A percentile compares a stretch with the other conserved stretches of the same genome.
These are phyloP conservation scores for Poecilia velifera DNA, from an alignment of 2,797 vertebrate species.

Conservation along the genomic window DNA sequence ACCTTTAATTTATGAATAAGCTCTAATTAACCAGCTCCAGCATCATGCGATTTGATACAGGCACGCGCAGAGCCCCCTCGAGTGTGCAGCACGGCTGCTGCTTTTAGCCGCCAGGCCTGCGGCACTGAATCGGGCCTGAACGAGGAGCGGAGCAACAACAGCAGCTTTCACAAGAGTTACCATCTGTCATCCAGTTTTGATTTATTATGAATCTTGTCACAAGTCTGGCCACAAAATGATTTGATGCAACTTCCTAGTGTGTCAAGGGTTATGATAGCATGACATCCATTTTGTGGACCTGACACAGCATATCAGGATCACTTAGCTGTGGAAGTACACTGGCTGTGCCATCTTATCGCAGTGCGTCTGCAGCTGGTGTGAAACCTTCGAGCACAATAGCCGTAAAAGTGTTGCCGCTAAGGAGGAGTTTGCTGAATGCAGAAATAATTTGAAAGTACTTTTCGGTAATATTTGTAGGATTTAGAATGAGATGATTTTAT, in stretches of 20 bases:
- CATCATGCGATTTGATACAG: conserved; percentile 37
- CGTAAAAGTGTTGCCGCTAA: conserved; percentile 45
- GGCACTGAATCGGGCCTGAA: conserved; percentile 22
- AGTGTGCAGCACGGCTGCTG: conserved; percentile 24
- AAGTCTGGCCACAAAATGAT: conserved; percentile 25
- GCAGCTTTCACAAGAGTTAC: conserved; percentile 10
- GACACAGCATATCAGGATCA: conserved; percentile 59
- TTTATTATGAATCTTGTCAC: conserved; percentile 33
- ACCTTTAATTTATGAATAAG: conserved; percentile 71
- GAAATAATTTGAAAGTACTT: background rate
- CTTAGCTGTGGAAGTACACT: conserved; percentile 52
- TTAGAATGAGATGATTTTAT: background rate
- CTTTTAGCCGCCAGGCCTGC: conserved; percentile 35
- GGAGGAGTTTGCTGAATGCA: conserved; percentile 32
- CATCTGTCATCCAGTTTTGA: conserved; percentile 20
- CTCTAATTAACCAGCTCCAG: conserved; percentile 57
- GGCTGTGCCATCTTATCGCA: conserved; percentile 37
- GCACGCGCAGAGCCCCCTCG: conserved; percentile 27
- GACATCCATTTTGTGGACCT: conserved; percentile 46
- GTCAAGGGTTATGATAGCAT: conserved; percentile 39
- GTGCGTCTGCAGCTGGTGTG: conserved; percentile 53
- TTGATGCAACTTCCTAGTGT: conserved; percentile 22
- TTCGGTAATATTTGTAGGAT: background rate
- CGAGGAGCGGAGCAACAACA: conserved; percentile 9
- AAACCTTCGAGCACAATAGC: conserved; percentile 66